Conservation (phyloP, 2,797 vertebrate species). For the Muscicapa comitata region DNA sequence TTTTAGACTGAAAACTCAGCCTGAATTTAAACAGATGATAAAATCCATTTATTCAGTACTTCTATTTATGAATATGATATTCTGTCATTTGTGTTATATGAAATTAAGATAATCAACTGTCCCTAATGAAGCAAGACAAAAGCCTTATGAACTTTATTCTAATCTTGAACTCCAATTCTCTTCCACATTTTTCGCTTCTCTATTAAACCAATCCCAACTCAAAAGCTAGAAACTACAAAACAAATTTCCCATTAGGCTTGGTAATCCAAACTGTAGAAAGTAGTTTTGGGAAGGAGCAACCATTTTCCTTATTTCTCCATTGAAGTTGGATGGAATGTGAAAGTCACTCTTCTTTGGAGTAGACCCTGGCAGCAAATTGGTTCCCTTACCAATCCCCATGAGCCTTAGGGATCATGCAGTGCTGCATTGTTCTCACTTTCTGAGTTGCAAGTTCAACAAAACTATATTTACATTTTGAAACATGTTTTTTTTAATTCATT, state of each 20-base stretch:
- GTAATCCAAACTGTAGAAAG: background rate
- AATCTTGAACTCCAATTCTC: background rate
- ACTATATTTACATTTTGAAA: too few species aligned
- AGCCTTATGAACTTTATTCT: background rate
- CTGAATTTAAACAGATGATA: background rate
- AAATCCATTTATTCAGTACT: background rate
- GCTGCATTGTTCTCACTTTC: background rate
- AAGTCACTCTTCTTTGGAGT: background rate
- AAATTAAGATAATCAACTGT: background rate
- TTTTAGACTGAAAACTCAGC: background rate
- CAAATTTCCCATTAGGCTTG: background rate
- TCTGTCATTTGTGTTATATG: background rate
- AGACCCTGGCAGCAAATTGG: background rate
- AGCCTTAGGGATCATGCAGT: background rate
- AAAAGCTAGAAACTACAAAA: background rate
- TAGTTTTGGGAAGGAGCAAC: background rate
- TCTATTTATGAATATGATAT: background rate
- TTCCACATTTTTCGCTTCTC: background rate
- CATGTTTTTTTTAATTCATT: background rate
- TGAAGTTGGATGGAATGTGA: background rate
- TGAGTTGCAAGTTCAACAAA: background rate
- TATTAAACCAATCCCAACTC: background rate
- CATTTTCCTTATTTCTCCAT: background rate
- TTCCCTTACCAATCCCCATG: background rate
- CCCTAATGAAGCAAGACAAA: background rate